Evolutionary conservation across 1,140 invertebrate genomes (phyloP).

Genomic region (Zelostemma sp.): DNA sequence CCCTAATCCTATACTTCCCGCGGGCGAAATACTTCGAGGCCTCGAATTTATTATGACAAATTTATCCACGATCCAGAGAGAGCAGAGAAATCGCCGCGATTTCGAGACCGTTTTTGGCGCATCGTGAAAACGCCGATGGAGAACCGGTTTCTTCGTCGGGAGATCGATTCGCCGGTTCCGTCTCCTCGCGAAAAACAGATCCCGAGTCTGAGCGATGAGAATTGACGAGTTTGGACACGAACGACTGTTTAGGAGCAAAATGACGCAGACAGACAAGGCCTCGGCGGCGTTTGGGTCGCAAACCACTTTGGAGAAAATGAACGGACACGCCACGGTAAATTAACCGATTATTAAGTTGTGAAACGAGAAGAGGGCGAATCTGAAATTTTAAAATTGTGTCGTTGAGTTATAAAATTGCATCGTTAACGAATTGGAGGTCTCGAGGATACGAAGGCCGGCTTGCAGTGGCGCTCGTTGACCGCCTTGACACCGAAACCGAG

Average conservation of each 20-base stretch:
- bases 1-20: background rate
- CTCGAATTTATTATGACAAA: background rate
- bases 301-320: slow-evolving; percentile 27
- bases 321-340: slow-evolving; percentile 44
- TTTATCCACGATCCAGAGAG: background rate
- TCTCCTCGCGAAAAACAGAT: background rate
- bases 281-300: slow-evolving; percentile 32
- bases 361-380: no score
- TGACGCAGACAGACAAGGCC: slow-evolving; percentile 34
- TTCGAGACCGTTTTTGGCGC: slow-evolving; percentile 5
- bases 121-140: slow-evolving; percentile 5
- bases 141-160: slow-evolving; percentile 3
- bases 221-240: background rate
- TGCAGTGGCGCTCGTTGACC: slow-evolving; percentile 22
- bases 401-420: background rate
- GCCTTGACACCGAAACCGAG: slow-evolving; percentile 48
- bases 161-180: background rate
- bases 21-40: no score
- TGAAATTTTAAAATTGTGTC: no score
- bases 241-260: slow-evolving; percentile 1
- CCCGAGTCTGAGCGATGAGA: background rate
- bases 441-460: slow-evolving; percentile 15
- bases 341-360: background rate
- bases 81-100: slow-evolving; percentile 5
- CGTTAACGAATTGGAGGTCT: background rate